These are phyloP conservation scores for Akabosia matsudoensis DNA, from an alignment of 1,140 invertebrate species.

Conservation along the genomic window DNA sequence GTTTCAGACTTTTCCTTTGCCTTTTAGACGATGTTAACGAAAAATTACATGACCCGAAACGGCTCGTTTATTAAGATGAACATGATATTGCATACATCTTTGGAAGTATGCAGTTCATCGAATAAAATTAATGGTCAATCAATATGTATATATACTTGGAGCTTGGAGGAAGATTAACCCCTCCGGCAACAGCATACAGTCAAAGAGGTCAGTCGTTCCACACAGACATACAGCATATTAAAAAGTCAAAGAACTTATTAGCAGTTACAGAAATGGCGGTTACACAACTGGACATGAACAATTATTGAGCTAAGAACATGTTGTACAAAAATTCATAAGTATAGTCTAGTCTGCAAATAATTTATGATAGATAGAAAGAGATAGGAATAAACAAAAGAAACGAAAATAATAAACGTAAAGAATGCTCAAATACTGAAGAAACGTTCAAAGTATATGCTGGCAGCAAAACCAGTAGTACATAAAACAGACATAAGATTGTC, in stretches of 20 bases:
- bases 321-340: not conserved
- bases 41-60: constrained; percentile 24
- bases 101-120: not conserved
- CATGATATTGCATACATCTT: not conserved
- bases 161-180: not conserved
- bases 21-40: not conserved
- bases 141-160: not conserved
- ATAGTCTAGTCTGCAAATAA: not conserved
- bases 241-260: constrained; percentile 10
- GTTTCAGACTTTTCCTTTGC: not conserved
- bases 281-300: constrained; percentile 5
- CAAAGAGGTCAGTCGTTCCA: constrained; percentile 22
- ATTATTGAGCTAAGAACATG: not conserved
- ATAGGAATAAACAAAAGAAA: not conserved
- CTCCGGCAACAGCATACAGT: constrained; percentile 17
- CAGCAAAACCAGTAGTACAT: not conserved
- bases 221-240: constrained; percentile 20
- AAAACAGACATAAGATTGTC: not conserved
- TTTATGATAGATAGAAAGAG: not conserved
- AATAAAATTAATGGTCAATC: not conserved
- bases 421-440: not conserved
- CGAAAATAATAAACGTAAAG: not conserved
- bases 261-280: not conserved
- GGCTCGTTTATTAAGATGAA: no score
- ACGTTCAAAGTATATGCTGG: not conserved